Evolutionary conservation across 1,140 invertebrate genomes (phyloP), one percentile per base, ranked within the genome.

Genomic region (Sycobia sp.): DNA sequence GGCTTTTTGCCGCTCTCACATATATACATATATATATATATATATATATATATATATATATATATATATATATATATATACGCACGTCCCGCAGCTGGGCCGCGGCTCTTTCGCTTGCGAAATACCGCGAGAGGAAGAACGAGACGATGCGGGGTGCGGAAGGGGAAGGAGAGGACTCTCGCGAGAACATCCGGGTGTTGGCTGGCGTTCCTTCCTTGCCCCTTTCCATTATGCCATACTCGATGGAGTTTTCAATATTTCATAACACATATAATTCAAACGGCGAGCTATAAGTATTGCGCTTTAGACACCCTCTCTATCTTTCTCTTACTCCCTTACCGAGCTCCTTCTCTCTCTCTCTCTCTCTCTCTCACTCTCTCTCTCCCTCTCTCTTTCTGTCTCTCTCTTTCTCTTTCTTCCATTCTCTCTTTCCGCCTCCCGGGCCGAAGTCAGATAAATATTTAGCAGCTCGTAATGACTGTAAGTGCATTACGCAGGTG

Each of bases 241-340:
- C 50, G 20, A 49, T 56, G 53, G 61, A 55, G 34, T 34, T 50
- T 63, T 57, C 61, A 63, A 63, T 63, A 63, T 57, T 63, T 56
- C 61, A 56, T 50, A 63, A 41, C 50, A 18, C 39, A 9, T 47
- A 47, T 54, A 62, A 62, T 62, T 55, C 50, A 53, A 61, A 25
- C 34, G 32, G 36, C 49, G 49, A n/a, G 23, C 23, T n/a, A n/a
- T n/a, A n/a, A 8, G 36, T 16, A 34, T 49, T 20, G 8, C 34
- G 36, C 57, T 10, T 22, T 27, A 34, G 9, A 50, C 29, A 18
- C 11, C 41, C 25, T 2, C 47, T 44, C n/a, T n/a, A n/a, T n/a
- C n/a, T n/a, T n/a, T n/a, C n/a, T n/a, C n/a, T n/a, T n/a, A n/a
- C n/a, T n/a, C n/a, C n/a, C n/a, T n/a, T n/a, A n/a, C n/a, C n/a